A percentile compares a stretch with the other conserved stretches of the same genome.
phyloP scores from a whole-genome alignment of 2,113 vertebrate genomes.

The Cynopterus brachyotis region DNA sequence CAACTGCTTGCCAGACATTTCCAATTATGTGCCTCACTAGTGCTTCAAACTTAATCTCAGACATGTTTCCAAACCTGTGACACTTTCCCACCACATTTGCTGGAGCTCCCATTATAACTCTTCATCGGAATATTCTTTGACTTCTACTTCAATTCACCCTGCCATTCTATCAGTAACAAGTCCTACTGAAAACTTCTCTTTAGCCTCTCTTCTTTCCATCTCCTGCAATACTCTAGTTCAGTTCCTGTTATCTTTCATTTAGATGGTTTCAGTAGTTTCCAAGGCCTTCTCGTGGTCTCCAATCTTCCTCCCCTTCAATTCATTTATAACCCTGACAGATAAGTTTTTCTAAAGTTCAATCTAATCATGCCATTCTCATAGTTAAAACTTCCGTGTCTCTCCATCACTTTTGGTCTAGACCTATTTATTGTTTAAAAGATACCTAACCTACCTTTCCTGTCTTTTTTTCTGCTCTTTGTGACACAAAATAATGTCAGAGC shows the following conservation, averaged over 20 bases:
- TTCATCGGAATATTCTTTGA: not conserved
- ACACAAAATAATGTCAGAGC: conserved; percentile 1
- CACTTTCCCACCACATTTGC: not conserved
- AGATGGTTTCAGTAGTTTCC: not conserved
- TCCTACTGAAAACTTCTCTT: not conserved
- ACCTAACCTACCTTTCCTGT: not conserved
- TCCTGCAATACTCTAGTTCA: not conserved
- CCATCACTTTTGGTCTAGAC: not conserved
- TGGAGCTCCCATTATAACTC: not conserved
- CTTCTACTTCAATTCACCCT: not conserved
- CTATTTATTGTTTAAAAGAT: not conserved
- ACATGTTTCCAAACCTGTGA: not conserved
- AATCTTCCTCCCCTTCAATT: not conserved
- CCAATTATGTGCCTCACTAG: not conserved
- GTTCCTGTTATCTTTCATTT: not conserved
- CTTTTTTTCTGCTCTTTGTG: not conserved
- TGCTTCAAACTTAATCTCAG: not conserved
- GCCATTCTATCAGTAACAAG: not conserved
- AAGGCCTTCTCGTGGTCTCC: not conserved
- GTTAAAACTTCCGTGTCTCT: not conserved
- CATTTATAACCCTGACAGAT: not conserved
- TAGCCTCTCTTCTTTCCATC: not conserved
- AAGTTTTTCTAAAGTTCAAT: not conserved
- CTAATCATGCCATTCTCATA: not conserved
- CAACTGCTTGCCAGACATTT: not conserved